These are phyloP conservation scores for Varanus komodoensis DNA, from an alignment of 2,113 vertebrate genomes.

Conservation along the genomic window DNA sequence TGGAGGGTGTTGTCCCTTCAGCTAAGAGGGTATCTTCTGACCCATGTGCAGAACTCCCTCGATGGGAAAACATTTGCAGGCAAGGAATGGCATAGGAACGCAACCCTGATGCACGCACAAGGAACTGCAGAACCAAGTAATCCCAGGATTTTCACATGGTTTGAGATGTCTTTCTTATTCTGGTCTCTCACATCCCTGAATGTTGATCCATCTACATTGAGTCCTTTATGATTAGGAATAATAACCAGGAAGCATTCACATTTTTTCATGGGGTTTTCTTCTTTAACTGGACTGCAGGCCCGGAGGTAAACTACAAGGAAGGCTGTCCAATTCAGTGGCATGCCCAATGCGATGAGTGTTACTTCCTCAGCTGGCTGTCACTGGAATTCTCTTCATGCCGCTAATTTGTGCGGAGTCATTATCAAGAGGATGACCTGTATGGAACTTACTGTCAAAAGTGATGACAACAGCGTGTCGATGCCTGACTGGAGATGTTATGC, in stretches of 20 bases:
- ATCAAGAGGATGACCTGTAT: constrained; percentile 33
- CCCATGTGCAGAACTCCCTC: background rate
- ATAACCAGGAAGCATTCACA: fast-evolving
- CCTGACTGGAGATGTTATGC: background rate
- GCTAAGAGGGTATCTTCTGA: background rate
- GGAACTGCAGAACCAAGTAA: background rate
- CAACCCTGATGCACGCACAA: background rate
- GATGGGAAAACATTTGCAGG: background rate
- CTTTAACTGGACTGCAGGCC: background rate
- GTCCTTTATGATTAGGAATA: background rate
- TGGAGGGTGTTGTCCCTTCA: too few species aligned
- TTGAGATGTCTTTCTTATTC: background rate
- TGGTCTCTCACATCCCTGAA: background rate
- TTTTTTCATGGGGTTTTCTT: background rate
- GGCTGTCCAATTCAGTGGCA: background rate
- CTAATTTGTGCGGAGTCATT: constrained; percentile 4
- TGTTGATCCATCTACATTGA: fast-evolving
- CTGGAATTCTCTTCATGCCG: background rate
- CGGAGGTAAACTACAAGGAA: fast-evolving
- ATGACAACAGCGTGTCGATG: constrained; percentile 7
- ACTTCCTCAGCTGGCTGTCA: background rate
- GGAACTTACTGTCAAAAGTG: constrained; percentile 19
- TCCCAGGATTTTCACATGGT: fast-evolving
- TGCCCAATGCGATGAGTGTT: fast-evolving
- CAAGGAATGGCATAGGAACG: background rate